These are phyloP conservation scores for Dryadula phaetusa DNA, from an alignment of 2,888 invertebrate species.

Conservation along the genomic window DNA sequence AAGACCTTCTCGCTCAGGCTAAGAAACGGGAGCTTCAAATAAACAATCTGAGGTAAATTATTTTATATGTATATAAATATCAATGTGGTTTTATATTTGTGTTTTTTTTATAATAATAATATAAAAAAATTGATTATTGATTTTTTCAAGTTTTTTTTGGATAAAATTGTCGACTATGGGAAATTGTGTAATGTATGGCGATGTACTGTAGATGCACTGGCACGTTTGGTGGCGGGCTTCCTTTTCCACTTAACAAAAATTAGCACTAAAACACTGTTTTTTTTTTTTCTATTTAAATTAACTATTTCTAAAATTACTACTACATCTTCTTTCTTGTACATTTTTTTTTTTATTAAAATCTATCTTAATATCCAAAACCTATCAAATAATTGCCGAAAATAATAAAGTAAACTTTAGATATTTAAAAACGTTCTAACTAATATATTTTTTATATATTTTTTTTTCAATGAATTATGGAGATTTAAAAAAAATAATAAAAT, in stretches of 20 bases:
- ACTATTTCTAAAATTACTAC: background rate
- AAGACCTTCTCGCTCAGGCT: slow-evolving; percentile 87
- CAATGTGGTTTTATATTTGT: slow-evolving; percentile 46
- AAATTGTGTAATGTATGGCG: slow-evolving; percentile 40
- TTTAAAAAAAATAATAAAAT: background rate
- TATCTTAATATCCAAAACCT: too few species aligned
- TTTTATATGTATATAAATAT: background rate
- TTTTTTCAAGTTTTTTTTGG: slow-evolving; percentile 13
- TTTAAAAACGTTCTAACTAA: too few species aligned
- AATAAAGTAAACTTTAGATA: too few species aligned
- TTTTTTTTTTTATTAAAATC: too few species aligned
- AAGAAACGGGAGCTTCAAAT: slow-evolving; percentile 90
- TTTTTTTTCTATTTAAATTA: slow-evolving; percentile 30
- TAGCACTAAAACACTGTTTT: slow-evolving; percentile 41
- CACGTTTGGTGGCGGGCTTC: slow-evolving; percentile 48
- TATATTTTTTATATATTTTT: too few species aligned
- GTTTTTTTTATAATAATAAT: slow-evolving; percentile 26
- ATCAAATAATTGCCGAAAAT: too few species aligned
- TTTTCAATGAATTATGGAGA: too few species aligned
- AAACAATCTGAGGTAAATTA: slow-evolving; percentile 89
- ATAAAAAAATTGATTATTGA: too few species aligned
- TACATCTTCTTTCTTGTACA: background rate
- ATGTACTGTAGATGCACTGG: slow-evolving; percentile 44
- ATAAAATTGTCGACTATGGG: slow-evolving; percentile 31
- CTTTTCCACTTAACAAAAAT: slow-evolving; percentile 36